Evolutionary conservation across 2,888 invertebrate genomes (phyloP), one percentile per base, ranked within the genome.

Genomic region (Tuta absoluta): DNA sequence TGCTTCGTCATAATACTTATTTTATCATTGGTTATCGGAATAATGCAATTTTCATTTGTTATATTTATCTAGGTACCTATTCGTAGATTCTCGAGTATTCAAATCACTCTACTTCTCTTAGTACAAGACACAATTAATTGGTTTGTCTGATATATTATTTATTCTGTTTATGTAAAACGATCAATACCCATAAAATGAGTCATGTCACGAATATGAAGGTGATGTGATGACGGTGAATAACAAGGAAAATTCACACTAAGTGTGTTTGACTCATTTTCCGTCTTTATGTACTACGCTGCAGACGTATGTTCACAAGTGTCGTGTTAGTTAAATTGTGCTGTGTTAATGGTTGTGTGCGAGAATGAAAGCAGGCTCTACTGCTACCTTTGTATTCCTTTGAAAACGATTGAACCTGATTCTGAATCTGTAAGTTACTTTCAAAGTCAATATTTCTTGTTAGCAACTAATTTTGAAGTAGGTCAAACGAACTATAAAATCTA

Each of bases 301-400:
- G 56, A 56, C 56, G 56, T 56, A 17, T 56, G 24, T 33, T 56
- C 28, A 51, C 21, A 51, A 51, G 11, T 51, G 45, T 4, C 17
- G 7, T 33, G 24, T 23, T n/a, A 33, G 33, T 5, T 33, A 28
- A 33, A 56, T 33, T 24, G 56, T 56, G 17, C n/a, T 17, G 56
- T 56, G 56, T 56, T 33, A 51, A 56, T 56, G 56, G 56, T 56
- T 56, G 33, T 56, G 56, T 56, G 33, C n/a, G 56, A 62, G 21
- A n/a, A 51, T 37, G 37, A 38, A 10, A 17, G n/a, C n/a, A 23
- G 21, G 38, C 17, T 53, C 0, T 17, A 53, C 12, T 62, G 53
- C 33, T 53, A 19, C 10, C 38, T 53, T 14, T 62, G 53, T 48
- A 5, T 62, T 21, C 53, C 62, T 38, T 17, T 53, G 38, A 53